Percentiles rank a stretch among this genome's conserved stretches.
Conservation (phyloP, 2,888 invertebrate genomes). For the Tanytarsus gracilentus region DNA sequence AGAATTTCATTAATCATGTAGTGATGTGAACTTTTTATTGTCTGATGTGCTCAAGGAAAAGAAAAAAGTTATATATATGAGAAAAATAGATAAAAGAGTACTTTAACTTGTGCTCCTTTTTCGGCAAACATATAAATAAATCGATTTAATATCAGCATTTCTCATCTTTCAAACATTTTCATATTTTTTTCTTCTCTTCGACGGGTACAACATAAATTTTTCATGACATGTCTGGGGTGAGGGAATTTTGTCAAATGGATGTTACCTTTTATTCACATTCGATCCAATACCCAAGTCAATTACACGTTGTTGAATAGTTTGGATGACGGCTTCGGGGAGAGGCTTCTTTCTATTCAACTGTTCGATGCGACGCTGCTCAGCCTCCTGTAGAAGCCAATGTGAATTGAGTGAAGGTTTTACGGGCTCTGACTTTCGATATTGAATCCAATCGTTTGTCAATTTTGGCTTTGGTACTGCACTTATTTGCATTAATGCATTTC, state of each 20-base stretch:
- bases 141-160: too few species aligned
- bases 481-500: conserved; percentile 58
- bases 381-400: conserved; percentile 91
- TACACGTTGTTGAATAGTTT: conserved; percentile 59
- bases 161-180: too few species aligned
- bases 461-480: conserved; percentile 72
- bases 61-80: too few species aligned
- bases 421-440: conserved; percentile 49
- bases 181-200: background rate
- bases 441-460: conserved; percentile 49
- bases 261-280: conserved; percentile 21
- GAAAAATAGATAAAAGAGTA: too few species aligned
- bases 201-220: too few species aligned
- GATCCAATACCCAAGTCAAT: conserved; percentile 44
- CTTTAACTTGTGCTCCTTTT: too few species aligned
- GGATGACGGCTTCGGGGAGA: conserved; percentile 59
- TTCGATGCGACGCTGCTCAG: conserved; percentile 72
- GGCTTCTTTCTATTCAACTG: conserved; percentile 50
- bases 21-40: too few species aligned
- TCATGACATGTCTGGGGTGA: too few species aligned
- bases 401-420: conserved; percentile 61
- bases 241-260: too few species aligned
- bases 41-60: too few species aligned
- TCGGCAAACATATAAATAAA: too few species aligned
- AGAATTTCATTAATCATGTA: conserved; percentile 22